phyloP scores from a whole-genome alignment of 1,140 invertebrate genomes.

The Dolichoris vasculosae region DNA sequence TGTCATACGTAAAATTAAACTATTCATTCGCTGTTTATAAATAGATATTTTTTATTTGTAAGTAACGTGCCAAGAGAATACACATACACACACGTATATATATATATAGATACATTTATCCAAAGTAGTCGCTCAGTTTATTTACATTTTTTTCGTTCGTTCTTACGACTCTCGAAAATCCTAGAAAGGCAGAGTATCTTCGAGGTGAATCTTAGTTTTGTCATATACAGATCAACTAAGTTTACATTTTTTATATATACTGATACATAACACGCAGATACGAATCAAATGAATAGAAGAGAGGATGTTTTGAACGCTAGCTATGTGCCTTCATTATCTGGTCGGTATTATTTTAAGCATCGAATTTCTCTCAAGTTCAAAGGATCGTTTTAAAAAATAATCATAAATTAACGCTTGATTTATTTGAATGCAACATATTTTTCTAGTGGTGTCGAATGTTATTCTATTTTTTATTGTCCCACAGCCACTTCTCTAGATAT shows the following conservation, averaged over 20 bases:
- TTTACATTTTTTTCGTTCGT: constrained; percentile 57
- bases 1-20: neutral
- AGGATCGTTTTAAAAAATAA: neutral
- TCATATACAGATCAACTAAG: neutral
- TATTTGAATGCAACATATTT: neutral
- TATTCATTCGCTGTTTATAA: neutral
- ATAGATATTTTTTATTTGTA: neutral
- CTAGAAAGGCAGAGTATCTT: constrained; percentile 59
- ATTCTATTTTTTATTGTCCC: neutral
- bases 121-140: constrained; percentile 25
- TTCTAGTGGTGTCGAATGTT: neutral
- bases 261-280: constrained; percentile 1
- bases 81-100: neutral
- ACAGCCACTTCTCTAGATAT: neutral
- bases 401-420: neutral
- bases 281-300: neutral
- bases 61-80: neutral
- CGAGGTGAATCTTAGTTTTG: neutral
- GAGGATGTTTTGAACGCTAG: constrained; percentile 34
- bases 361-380: constrained; percentile 2
- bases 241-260: neutral
- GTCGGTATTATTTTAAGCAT: constrained; percentile 6
- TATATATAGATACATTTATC: neutral
- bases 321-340: constrained; percentile 1
- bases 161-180: constrained; percentile 59